Base-by-base conservation (phyloP, 2,888 invertebrate genomes). In the Pristionchus fissidentatus region DNA sequence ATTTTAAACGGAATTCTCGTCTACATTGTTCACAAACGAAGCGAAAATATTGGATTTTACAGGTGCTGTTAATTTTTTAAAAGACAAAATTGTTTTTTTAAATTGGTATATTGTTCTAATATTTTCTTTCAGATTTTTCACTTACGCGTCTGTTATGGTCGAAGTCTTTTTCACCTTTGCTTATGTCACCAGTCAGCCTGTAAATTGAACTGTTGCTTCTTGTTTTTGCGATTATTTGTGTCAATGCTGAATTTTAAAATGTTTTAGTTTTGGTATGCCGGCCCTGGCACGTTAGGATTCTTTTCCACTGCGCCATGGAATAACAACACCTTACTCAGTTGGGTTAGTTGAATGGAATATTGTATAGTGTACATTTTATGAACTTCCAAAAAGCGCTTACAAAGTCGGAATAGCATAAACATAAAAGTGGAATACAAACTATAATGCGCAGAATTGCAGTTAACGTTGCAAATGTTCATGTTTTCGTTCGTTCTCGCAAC, bases 261-360 rank as follows among this genome's bases (percentile, higher is more conserved):
- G 1, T n/a, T 38, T 70, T n/a, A 70, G 70, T 70, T 41, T 41
- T 70, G 70, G 70, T 70, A 70, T 41, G 70, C 70, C 1, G 38
- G 10, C 38, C 70, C 41, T 0, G 41, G 70, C 0, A 41, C 38
- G 0, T n/a, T 70, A 3, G 29, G 32, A 22, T 70, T 70, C 26
- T 70, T 41, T 7, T 70, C 70, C 0, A 41, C 22, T 8, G 70
- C 70, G n/a, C 70, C 70, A 41, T 70, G 70, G 70, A 70, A 41
- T 26, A 1, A 41, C 0, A 41, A 41, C 22, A 38, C 10, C 26
- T 2, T 15, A 3, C n/a, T 41, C 19, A 60, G 3, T 60, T 13
- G 32, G 15, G 60, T 60, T 15, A 32, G 60, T 32, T 32, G n/a
- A n/a, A n/a, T n/a, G n/a, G n/a, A n/a, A n/a, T n/a, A n/a, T n/a